Base-by-base conservation (phyloP, 1,140 invertebrate species). In the Procambarus clarkii region DNA sequence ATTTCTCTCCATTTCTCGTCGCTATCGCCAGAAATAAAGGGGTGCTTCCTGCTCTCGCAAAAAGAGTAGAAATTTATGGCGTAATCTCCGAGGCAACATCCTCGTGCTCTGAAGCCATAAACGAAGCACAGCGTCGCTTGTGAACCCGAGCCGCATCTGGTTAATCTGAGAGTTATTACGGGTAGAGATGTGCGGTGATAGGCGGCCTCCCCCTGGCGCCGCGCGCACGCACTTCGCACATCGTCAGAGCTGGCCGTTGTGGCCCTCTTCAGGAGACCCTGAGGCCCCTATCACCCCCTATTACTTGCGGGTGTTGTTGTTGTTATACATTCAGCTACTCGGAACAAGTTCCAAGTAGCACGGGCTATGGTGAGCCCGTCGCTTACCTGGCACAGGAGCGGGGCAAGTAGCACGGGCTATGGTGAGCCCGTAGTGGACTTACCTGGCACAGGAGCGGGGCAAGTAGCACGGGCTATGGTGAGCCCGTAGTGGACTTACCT, bases 1-100 rank as follows among this genome's bases (percentile, higher is more conserved):
- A 87, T 87, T 87, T 87, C 85, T 87, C 85, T 69, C 85, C 71
- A 77, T 87, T 87, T 87, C 85, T 78, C 76, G 85, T 60, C 85
- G 85, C 76, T 79, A 87, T 87, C 85, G 85, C 85, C 76, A 76
- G 85, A 87, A 87, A 79, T 87, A 79, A 74, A 74, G 46, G 76
- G 85, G 50, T 79, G 85, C 76, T 78, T 87, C 4, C 15, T 48
- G 74, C 50, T 60, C 34, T 45, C n/a, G 50, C 46, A 87, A 79
- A 87, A 78, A 78, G 50, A 34, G 21, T 44, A 18, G n/a, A 44
- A 79, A 79, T 78, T 87, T 87, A 87, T 45, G 48, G 54, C 48
- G 2, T 45, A 76, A 79, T 79, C 76, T 60, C 44, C 77, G 69
- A 87, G 24, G 34, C n/a, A 58, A 76, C 74, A 58, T 4, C 24